These are phyloP conservation scores for Platyscapa corneri DNA, from an alignment of 1,140 invertebrate genomes.

Conservation along the genomic window DNA sequence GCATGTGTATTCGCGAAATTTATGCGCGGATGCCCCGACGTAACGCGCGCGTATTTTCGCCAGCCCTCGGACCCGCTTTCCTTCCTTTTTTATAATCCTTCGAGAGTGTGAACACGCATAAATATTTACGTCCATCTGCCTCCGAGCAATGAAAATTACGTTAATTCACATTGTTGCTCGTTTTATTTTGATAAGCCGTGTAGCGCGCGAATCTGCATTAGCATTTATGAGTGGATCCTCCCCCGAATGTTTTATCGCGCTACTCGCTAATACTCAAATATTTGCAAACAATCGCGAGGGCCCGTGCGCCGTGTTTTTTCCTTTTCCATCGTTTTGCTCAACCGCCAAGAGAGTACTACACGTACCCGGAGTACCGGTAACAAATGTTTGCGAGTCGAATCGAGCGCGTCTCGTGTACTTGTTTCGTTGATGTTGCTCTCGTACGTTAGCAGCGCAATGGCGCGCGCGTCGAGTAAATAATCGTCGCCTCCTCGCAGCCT, in stretches of 20 bases:
- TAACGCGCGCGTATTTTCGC: not conserved
- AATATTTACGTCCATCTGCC: not conserved
- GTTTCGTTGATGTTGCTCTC: not conserved
- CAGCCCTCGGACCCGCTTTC: not conserved
- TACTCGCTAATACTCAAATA: conserved; percentile 38
- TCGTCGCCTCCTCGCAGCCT: not conserved
- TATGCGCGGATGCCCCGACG: not conserved
- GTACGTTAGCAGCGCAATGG: no score
- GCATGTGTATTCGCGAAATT: not conserved
- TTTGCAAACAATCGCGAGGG: conserved; percentile 28
- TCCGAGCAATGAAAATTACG: not conserved
- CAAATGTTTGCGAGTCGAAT: not conserved
- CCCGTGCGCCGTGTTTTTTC: not conserved
- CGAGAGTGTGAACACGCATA: not conserved
- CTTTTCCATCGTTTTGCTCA: conserved; percentile 8
- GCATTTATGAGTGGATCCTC: not conserved
- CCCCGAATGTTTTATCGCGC: not conserved
- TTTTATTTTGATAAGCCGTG: not conserved
- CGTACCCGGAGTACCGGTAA: not conserved
- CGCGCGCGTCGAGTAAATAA: not conserved
- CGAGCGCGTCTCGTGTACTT: no score
- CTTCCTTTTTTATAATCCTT: not conserved
- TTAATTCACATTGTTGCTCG: conserved; percentile 11
- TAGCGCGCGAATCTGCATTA: conserved; percentile 5
- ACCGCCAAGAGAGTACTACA: not conserved